Percentiles rank a stretch among this genome's conserved stretches.
Conservation (phyloP, 2,888 invertebrate species). For the Adela reaumurella region DNA sequence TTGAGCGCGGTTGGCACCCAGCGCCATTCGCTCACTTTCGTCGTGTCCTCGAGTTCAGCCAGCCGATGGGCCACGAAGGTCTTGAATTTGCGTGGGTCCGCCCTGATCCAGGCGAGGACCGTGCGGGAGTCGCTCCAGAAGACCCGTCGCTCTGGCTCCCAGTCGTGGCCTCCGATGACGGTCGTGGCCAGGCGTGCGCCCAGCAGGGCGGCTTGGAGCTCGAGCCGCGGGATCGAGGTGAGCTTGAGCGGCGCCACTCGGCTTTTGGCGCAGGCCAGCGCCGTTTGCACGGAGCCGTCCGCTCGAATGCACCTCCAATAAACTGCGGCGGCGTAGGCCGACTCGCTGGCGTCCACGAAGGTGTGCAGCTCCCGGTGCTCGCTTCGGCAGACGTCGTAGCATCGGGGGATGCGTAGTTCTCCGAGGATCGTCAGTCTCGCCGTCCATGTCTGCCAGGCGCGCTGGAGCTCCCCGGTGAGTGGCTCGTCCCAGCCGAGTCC, state of each 20-base stretch:
- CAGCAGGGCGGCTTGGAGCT: conserved; percentile 8
- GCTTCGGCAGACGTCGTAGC: conserved; percentile 6
- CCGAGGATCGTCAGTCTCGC: too few species aligned
- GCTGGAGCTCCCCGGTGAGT: not conserved
- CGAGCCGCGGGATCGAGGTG: too few species aligned
- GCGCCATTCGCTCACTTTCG: too few species aligned
- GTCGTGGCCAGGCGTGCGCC: conserved; percentile 5
- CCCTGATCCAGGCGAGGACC: conserved; percentile 9
- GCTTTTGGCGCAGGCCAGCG: too few species aligned
- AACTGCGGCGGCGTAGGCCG: too few species aligned
- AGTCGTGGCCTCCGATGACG: conserved; percentile 6
- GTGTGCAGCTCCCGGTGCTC: not conserved
- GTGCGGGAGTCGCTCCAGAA: conserved; percentile 10
- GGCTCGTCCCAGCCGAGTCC: conserved; percentile 1
- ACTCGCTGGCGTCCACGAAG: too few species aligned
- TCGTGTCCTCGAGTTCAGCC: too few species aligned
- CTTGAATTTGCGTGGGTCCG: conserved; percentile 2
- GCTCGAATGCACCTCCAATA: not conserved
- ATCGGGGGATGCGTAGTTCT: not conserved
- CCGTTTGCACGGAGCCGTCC: conserved; percentile 14
- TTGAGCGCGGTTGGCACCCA: too few species aligned
- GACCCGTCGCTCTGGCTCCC: conserved; percentile 4
- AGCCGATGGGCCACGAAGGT: conserved; percentile 7
- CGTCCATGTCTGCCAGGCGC: too few species aligned
- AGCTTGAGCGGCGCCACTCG: not conserved